Base-by-base conservation (phyloP, 2,113 vertebrate species). In the Carassius carassius region DNA sequence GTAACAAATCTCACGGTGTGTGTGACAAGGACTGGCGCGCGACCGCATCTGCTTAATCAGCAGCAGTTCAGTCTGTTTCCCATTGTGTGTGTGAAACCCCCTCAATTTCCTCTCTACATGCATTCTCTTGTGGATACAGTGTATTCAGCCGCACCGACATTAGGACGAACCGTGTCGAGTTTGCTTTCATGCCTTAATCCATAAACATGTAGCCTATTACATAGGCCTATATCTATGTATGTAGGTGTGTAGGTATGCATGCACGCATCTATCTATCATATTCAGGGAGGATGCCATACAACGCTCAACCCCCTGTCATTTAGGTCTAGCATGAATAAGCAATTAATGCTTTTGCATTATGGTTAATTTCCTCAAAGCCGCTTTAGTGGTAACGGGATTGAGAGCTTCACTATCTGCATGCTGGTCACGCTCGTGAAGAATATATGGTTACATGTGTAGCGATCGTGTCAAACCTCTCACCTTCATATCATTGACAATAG, bases 401-500 rank as follows among this genome's bases (percentile, higher is more conserved):
- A 69, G 8, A n/a, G 5, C 17, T 81, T 56, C 65, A n/a, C 17
- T 29, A 87, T 84, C 58, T 76, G 69, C 77, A 87, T 51, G 74
- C 37, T 54, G 65, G 73, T 54, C 70, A 82, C 49, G 79, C 60
- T 65, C 60, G 8, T 29, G 3, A 14, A 69, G 85, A 82, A 41
- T 37, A 3, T 58, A 29, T 35, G 70, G 51, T 19, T 75, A 1
- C 21, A 29, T 63, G 17, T 17, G 73, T 32, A 51, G 49, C 10
- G 37, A 41, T 17, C 63, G 10, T 19, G 41, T 37, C 67, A 41
- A n/a, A 60, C 16, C 69, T 83, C 91, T 90, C 92, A 94, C 93
- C 92, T 94, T 94, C 93, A 94, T 94, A 89, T 94, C 93, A 90
- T 95, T 96, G 92, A 96, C 94, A 91, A 96, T 95, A 83, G 96